Conservation (phyloP, 2,888 invertebrate genomes). For the Gryllus longicercus region DNA sequence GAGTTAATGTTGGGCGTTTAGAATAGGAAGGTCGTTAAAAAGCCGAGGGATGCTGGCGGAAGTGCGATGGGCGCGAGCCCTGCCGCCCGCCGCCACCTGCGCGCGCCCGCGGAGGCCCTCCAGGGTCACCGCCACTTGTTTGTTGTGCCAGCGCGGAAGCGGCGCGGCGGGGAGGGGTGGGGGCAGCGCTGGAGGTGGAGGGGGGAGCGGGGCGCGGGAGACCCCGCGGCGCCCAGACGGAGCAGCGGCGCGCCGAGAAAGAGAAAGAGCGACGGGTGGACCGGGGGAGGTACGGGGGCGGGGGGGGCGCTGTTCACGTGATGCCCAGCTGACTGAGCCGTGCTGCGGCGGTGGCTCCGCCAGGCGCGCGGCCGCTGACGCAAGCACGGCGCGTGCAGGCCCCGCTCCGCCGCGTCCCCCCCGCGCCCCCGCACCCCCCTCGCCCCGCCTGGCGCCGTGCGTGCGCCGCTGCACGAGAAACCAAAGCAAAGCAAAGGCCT, state of each 20-base stretch:
- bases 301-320: conserved; percentile 45
- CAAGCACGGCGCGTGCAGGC: conserved; percentile 19
- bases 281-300: background rate
- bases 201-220: background rate
- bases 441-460: too few species aligned
- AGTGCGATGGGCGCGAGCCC: too few species aligned
- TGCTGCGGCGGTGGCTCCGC: conserved; percentile 39
- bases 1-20: too few species aligned
- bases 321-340: conserved; percentile 40
- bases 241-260: background rate
- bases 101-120: background rate
- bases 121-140: background rate
- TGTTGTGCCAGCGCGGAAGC: background rate
- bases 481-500: too few species aligned
- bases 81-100: background rate
- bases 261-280: background rate
- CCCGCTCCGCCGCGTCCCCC: too few species aligned
- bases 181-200: background rate
- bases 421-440: too few species aligned
- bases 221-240: background rate
- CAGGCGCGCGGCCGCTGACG: conserved; percentile 27
- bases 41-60: too few species aligned
- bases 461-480: too few species aligned
- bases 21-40: too few species aligned
- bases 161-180: background rate